Evolutionary conservation across 2,797 vertebrate species (phyloP).

Genomic region (Catamblyrhynchus diadema): DNA sequence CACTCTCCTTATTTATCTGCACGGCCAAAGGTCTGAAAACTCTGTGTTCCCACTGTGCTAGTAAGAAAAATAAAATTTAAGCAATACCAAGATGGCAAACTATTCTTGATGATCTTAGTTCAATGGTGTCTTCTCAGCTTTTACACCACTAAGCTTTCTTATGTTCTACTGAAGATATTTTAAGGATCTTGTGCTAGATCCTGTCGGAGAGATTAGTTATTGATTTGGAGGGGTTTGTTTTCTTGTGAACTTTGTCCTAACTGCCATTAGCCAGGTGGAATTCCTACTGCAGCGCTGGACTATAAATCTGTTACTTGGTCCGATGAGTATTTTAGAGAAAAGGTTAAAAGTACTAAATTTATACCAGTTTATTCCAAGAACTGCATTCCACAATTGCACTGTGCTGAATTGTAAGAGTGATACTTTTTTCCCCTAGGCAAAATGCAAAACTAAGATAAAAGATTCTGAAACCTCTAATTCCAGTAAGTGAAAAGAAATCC

Average conservation of each 20-base stretch:
- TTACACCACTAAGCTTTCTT: not conserved
- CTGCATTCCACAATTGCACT: constrained; percentile 16
- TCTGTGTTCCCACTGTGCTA: not conserved
- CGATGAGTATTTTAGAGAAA: constrained; percentile 13
- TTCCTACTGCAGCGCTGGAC: constrained; percentile 1
- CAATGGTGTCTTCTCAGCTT: not conserved
- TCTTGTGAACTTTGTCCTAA: constrained; percentile 20
- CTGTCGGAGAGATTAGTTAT: not conserved
- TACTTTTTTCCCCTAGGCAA: not conserved
- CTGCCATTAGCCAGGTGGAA: constrained; percentile 15
- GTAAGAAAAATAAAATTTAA: not conserved
- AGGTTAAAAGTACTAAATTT: constrained; percentile 27
- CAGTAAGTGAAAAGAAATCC: not conserved
- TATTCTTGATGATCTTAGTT: not conserved
- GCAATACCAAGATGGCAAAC: not conserved
- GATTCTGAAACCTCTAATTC: not conserved
- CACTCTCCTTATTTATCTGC: not conserved
- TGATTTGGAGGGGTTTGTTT: not conserved
- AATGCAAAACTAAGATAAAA: constrained; percentile 18
- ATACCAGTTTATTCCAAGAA: constrained; percentile 33
- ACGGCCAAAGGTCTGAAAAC: not conserved
- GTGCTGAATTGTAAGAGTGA: not conserved
- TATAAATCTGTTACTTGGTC: constrained; percentile 42
- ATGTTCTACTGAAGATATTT: not conserved
- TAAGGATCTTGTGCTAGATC: not conserved